These are phyloP conservation scores for Notospermus geniculatus DNA, from an alignment of 1,140 invertebrate species.

Conservation along the genomic window DNA sequence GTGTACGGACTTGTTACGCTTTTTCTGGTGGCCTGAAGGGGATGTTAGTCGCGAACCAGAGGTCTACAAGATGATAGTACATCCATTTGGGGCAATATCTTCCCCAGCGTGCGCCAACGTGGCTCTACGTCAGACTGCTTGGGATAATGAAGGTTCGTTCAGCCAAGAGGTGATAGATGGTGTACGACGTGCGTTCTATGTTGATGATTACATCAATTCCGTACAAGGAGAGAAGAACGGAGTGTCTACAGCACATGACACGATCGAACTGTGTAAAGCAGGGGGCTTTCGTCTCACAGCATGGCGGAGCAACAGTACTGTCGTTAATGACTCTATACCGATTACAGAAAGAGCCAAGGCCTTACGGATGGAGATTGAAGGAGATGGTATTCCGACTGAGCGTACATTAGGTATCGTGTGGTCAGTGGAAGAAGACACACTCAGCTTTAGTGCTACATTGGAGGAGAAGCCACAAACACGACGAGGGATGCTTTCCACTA, in stretches of 20 bases:
- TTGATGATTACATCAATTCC: no score
- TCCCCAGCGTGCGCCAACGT: conserved; percentile 21
- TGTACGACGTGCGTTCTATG: no score
- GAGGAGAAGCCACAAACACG: conserved; percentile 7
- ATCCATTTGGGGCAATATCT: conserved; percentile 19
- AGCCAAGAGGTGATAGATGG: no score
- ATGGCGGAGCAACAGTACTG: no score
- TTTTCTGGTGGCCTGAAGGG: conserved; percentile 22
- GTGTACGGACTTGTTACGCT: conserved; percentile 13
- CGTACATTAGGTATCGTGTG: conserved; percentile 8
- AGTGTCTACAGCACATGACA: no score
- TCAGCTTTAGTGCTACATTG: neutral
- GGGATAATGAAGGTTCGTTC: no score
- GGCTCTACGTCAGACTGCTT: conserved; percentile 10
- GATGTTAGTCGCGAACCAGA: conserved; percentile 1
- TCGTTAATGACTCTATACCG: no score
- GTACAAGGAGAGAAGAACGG: no score
- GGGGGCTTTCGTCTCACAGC: neutral
- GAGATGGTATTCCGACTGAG: neutral
- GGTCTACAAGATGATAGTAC: conserved; percentile 20
- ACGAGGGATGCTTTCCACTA: conserved; percentile 15
- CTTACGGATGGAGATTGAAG: neutral
- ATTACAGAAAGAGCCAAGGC: no score
- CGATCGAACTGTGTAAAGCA: neutral
- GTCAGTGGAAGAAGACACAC: conserved; percentile 11